These are phyloP conservation scores for Macrosiphum euphorbiae DNA, from an alignment of 2,888 invertebrate species.

Conservation along the genomic window DNA sequence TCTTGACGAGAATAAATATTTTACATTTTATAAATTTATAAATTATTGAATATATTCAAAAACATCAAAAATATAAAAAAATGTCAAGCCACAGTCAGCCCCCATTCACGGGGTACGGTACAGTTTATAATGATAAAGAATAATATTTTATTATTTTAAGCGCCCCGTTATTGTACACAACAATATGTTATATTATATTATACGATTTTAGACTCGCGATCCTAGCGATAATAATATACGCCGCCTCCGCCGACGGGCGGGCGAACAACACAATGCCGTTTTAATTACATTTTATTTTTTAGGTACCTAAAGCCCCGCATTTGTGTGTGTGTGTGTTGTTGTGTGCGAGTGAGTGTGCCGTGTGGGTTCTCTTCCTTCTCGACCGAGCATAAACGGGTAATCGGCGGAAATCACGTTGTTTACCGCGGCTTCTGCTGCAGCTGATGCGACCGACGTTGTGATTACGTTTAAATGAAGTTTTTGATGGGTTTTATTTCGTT, in stretches of 20 bases:
- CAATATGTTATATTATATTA: neutral
- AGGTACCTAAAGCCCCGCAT: neutral
- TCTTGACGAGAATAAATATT: too few relatives aligned
- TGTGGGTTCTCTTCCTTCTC: neutral
- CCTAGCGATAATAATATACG: neutral
- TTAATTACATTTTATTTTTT: neutral
- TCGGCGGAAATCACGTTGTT: constrained; percentile 30
- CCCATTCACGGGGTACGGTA: too few relatives aligned
- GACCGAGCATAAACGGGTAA: neutral
- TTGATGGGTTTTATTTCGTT: constrained; percentile 35
- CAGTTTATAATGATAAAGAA: too few relatives aligned
- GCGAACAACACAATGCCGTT: neutral
- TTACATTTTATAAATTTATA: too few relatives aligned
- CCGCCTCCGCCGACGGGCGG: neutral
- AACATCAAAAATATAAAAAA: too few relatives aligned
- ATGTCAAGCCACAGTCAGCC: too few relatives aligned
- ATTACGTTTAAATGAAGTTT: constrained; percentile 21
- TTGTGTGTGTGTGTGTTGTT: neutral
- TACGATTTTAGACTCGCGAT: neutral
- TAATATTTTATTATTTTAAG: too few relatives aligned
- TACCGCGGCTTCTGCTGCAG: constrained; percentile 1
- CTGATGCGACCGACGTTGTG: neutral
- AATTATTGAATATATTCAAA: too few relatives aligned
- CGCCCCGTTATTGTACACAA: neutral
- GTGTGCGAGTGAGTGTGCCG: neutral